Conservation (phyloP, 92 coral and sea anemone species). For the Epizoanthus stellaris region DNA sequence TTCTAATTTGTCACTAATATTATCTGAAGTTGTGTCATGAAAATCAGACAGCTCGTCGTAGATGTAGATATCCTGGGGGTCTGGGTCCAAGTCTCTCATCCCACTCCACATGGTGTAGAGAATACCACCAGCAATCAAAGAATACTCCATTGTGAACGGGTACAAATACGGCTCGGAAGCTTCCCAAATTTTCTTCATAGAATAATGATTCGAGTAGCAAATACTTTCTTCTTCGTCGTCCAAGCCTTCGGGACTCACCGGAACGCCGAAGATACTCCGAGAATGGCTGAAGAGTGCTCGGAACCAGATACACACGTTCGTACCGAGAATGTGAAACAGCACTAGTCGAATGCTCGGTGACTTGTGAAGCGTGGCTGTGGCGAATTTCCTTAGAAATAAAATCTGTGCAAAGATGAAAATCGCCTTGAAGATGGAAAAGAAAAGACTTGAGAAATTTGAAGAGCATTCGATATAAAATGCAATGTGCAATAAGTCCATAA, state of each 20-base stretch:
- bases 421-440: conserved; percentile 94
- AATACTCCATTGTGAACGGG: conserved; percentile 95
- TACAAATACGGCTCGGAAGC: conserved; percentile 92
- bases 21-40: conserved; percentile 86
- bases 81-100: conserved; percentile 96
- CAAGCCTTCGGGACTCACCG: conserved; percentile 53
- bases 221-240: conserved; percentile 68
- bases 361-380: conserved; percentile 95
- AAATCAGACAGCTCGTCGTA: conserved; percentile 97
- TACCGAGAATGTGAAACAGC: conserved; percentile 93
- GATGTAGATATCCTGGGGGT: conserved; percentile 97
- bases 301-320: conserved; percentile 92
- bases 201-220: conserved; percentile 80
- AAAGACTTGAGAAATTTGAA: conserved; percentile 87
- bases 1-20: conserved; percentile 82
- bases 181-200: conserved; percentile 93
- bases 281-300: conserved; percentile 94
- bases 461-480: conserved; percentile 93
- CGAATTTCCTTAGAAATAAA: conserved; percentile 87
- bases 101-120: conserved; percentile 97
- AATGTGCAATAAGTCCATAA: conserved; percentile 89
- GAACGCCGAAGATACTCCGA: conserved; percentile 69
- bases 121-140: conserved; percentile 93
- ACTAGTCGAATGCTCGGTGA: conserved; percentile 95
- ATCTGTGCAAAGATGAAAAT: conserved; percentile 92